Evolutionary conservation across 2,113 vertebrate species (phyloP), one percentile per base, ranked within the genome.

Genomic region (Tympanuchus pallidicinctus): DNA sequence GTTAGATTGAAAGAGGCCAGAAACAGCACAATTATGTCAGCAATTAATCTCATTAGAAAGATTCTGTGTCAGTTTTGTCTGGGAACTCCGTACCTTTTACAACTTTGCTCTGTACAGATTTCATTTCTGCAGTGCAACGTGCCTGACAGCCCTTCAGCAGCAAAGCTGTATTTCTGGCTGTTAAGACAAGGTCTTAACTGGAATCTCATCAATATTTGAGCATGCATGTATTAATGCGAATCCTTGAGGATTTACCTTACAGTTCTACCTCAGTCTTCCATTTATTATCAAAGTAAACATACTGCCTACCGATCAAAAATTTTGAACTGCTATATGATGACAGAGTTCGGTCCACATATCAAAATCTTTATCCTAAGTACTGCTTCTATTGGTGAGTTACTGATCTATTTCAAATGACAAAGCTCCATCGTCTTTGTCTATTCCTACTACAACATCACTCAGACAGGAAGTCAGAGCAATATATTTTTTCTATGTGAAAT

Each of bases 41-140:
- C 95, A 96, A 85, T 94, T 95, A 92, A 96, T 80, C 74, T 93
- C 38, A 59, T 95, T 87, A 65, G 22, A 70, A 76, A 76, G 43
- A 88, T 8, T 71, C 67, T 88, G 65, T 82, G 72, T 61, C 85
- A 92, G 40, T 92, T 93, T 88, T 48, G 12, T 40, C 15, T 5
- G 8, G 18, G 32, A 92, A 61, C 80, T 86, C 36, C 22, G 9
- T 45, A 85, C 40, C 27, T 92, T 94, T 69, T 66, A 88, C 52
- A 61, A 43, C 61, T 67, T 86, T 54, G 78, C 81, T 93, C 63
- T 18, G 1, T 64, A 56, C 22, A 87, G 38, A 80, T 63, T 81
- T 73, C 27, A 48, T 7, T 72, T 80, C 38, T 64, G 43, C 52
- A 61, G 21, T 36, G 17, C 20, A 54, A 76, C 13, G 45, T 28